Conservation (phyloP, 2,888 invertebrate species). For the Drepana falcataria region DNA sequence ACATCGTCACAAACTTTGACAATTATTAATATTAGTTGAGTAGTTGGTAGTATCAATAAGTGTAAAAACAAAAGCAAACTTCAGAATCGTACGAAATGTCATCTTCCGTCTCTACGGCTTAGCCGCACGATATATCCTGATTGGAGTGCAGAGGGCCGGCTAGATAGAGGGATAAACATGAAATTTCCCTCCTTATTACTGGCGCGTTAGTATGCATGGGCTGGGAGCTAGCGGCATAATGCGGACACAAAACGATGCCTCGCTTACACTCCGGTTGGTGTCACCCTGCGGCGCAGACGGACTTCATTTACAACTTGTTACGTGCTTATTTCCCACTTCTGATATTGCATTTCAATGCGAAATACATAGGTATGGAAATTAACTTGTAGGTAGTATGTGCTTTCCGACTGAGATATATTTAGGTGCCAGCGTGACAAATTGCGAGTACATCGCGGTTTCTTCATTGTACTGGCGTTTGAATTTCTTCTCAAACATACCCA, state of each 20-base stretch:
- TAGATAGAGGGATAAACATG: conserved; percentile 49
- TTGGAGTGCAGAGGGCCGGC: conserved; percentile 6
- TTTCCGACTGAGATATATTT: no score
- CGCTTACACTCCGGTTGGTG: conserved; percentile 55
- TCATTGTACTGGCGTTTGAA: no score
- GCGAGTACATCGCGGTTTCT: no score
- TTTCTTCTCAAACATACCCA: no score
- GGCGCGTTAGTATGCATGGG: conserved; percentile 75
- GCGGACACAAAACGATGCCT: conserved; percentile 45
- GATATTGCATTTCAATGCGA: conserved; percentile 9
- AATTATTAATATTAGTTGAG: no score
- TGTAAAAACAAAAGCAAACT: no score
- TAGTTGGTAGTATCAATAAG: no score
- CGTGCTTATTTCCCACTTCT: conserved; percentile 24
- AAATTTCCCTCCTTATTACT: conserved; percentile 69
- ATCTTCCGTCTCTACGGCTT: not conserved
- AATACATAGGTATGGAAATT: not conserved
- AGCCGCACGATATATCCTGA: not conserved
- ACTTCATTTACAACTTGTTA: conserved; percentile 46
- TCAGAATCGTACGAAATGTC: no score
- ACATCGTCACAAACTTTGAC: no score
- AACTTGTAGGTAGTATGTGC: not conserved
- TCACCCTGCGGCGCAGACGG: conserved; percentile 44
- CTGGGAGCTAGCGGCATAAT: conserved; percentile 62
- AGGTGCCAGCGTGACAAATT: no score